A percentile compares a stretch with the other conserved stretches of the same genome.
phyloP scores from a whole-genome alignment of 23 tunicate species.

The Clavelina lepadiformis region DNA sequence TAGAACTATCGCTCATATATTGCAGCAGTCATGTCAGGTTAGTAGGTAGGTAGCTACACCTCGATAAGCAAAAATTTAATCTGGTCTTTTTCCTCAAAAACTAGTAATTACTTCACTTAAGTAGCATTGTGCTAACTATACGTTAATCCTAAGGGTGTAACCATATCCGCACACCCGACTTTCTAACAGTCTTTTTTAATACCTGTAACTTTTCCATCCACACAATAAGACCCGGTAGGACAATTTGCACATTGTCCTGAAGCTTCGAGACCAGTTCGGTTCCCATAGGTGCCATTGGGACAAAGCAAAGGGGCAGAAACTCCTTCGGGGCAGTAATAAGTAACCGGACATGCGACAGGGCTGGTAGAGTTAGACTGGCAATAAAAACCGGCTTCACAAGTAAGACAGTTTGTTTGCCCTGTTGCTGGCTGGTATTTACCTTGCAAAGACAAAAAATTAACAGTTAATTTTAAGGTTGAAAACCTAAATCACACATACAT shows the following conservation, averaged over 20 bases:
- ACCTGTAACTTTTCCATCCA: conserved; percentile 78
- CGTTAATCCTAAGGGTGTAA: no score
- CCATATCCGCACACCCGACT: no score
- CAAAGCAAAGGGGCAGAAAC: conserved; percentile 38
- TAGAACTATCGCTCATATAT: no score
- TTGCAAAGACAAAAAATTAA: no score
- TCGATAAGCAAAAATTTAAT: no score
- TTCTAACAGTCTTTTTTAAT: no score
- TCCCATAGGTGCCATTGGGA: conserved; percentile 78
- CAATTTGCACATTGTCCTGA: conserved; percentile 58
- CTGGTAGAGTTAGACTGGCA: conserved; percentile 52
- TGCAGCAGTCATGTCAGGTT: no score
- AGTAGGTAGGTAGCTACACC: no score
- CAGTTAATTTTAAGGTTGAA: no score
- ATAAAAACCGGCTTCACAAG: conserved; percentile 63
- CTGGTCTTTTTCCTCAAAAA: no score
- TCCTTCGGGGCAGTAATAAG: conserved; percentile 46
- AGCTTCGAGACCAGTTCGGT: conserved; percentile 30
- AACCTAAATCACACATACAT: background rate
- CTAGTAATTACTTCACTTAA: no score
- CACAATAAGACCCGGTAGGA: conserved; percentile 81
- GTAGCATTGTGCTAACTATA: no score
- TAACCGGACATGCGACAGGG: conserved; percentile 55
- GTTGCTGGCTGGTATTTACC: conserved; percentile 58
- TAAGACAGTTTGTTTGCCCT: conserved; percentile 25